Evolutionary conservation across 1,140 invertebrate genomes (phyloP), one percentile per base, ranked within the genome.

Genomic region (Bathynomus jamesi): DNA sequence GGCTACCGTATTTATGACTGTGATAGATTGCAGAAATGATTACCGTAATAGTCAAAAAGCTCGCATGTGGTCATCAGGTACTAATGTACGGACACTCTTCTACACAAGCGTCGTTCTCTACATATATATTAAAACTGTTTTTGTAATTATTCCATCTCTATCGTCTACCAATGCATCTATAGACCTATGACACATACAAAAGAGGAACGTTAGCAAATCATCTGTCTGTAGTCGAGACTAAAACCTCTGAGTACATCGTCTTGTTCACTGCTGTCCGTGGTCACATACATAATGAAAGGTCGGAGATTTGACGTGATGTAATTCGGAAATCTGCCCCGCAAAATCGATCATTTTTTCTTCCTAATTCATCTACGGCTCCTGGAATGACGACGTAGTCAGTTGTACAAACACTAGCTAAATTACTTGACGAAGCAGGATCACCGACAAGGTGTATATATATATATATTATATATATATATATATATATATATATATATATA

Each of bases 331-430:
- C 86, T 66, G 89, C 83, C 2, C 90, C 90, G 79, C 91, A 92
- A 81, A 90, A 91, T 61, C 90, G 83, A 78, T 91, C 90, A 5
- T 83, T 85, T 25, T 79, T 79, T 1, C 81, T 74, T 3, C 72
- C 75, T 2, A 67, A 30, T 65, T 78, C 73, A 63, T 83, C 84
- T 70, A 80, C 77, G 4, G 81, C 84, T 30, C 77, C 75, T 11
- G 90, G 88, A 79, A 92, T 87, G 3, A 91, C 85, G 1, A 92
- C 87, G 78, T 87, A 92, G 81, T 92, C 90, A 0, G 86, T 87
- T 5, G 81, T 86, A 78, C 90, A 91, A 10, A 82, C 80, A 31
- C 86, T 87, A 71, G 85, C n/a, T n/a, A n/a, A n/a, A n/a, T n/a
- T n/a, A n/a, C n/a, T n/a, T n/a, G 24, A 21, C 8, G 27, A 40